Conservation (phyloP, 2,888 invertebrate species). For the Caenorhabditis sp. region DNA sequence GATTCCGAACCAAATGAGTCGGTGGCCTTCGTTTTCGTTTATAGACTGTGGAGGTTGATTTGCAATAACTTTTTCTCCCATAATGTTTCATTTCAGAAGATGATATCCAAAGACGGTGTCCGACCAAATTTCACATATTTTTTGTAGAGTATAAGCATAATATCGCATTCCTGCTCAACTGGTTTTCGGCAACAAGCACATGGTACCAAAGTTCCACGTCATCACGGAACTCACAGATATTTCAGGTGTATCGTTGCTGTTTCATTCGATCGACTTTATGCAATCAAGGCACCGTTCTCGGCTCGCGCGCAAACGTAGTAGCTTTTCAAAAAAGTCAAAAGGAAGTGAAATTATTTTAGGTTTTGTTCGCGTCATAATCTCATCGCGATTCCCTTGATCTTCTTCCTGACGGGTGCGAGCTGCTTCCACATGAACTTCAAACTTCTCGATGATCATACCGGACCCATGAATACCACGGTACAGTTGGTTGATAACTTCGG, state of each 20-base stretch:
- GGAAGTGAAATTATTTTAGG: constrained; percentile 29
- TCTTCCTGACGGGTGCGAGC: constrained; percentile 50
- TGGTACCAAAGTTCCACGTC: constrained; percentile 52
- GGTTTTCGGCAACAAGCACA: constrained; percentile 66
- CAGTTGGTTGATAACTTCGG: too few species aligned
- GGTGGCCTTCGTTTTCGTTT: constrained; percentile 28
- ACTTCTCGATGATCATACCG: constrained; percentile 20
- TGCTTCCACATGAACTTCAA: constrained; percentile 66
- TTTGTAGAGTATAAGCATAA: constrained; percentile 62
- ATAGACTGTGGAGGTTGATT: constrained; percentile 20
- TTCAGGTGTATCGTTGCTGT: constrained; percentile 70
- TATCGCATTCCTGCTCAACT: constrained; percentile 66
- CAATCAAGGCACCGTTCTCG: constrained; percentile 70
- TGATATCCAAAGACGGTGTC: constrained; percentile 28
- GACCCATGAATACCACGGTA: constrained; percentile 23
- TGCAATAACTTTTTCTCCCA: neutral
- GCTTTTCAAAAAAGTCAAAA: neutral
- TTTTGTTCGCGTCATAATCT: constrained; percentile 45
- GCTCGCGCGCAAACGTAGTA: constrained; percentile 57
- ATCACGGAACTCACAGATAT: neutral
- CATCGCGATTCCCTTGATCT: constrained; percentile 54
- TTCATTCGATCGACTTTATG: constrained; percentile 69
- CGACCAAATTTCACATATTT: constrained; percentile 13
- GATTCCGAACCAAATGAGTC: constrained; percentile 65
- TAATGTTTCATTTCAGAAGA: constrained; percentile 14